Percentiles rank a stretch among this genome's conserved stretches.
phyloP scores from a whole-genome alignment of 2,888 invertebrate genomes.

The Agonopterix alstromeriana region DNA sequence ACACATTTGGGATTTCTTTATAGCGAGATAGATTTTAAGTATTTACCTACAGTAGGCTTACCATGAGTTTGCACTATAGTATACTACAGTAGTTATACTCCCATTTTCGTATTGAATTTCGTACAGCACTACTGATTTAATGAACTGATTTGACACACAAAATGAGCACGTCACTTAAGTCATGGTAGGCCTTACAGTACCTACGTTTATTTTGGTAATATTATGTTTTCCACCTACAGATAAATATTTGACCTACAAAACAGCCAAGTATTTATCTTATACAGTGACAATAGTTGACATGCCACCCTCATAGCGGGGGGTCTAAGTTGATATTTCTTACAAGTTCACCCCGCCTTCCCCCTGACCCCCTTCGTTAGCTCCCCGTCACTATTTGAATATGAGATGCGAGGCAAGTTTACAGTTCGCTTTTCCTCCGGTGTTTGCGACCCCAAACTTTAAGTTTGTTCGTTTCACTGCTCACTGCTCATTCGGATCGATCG shows the following conservation, averaged over 20 bases:
- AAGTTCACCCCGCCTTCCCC: constrained; percentile 21
- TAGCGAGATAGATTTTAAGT: neutral
- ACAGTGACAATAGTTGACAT: constrained; percentile 6
- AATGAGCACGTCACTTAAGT: no score
- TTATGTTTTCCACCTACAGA: no score
- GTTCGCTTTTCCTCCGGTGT: constrained; percentile 44
- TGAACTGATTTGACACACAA: no score
- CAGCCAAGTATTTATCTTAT: neutral
- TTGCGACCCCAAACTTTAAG: constrained; percentile 63
- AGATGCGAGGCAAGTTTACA: constrained; percentile 56
- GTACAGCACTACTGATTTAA: no score
- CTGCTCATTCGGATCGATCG: constrained; percentile 48
- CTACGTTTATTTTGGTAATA: no score
- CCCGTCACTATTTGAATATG: constrained; percentile 73
- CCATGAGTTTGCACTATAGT: neutral
- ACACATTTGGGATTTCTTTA: neutral
- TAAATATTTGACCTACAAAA: neutral
- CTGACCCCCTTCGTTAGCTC: constrained; percentile 51
- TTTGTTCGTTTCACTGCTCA: constrained; percentile 47
- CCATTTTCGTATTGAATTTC: no score
- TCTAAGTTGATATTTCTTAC: constrained; percentile 51
- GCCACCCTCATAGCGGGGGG: neutral
- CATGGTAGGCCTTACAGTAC: no score
- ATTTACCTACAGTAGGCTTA: no score
- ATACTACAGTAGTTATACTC: neutral